Percentiles rank a stretch among this genome's conserved stretches.
Conservation (phyloP, 2,797 vertebrate species). For the Sparus aurata region DNA sequence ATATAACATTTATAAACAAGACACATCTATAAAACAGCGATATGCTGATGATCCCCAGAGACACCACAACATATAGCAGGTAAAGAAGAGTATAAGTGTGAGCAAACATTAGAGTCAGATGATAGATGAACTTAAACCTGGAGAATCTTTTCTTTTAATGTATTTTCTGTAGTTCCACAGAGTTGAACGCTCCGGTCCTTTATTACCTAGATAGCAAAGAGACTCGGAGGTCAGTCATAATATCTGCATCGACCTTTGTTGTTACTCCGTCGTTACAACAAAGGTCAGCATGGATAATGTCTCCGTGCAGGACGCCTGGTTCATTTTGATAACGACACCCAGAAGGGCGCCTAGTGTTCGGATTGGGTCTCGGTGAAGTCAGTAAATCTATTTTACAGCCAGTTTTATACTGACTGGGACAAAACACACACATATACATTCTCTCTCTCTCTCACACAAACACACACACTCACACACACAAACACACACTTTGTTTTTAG, state of each 20-base stretch:
- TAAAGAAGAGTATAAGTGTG: neutral
- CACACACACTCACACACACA: slow-evolving; percentile 10
- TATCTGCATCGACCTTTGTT: slow-evolving; percentile 28
- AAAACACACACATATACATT: slow-evolving; percentile 19
- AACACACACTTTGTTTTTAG: slow-evolving; percentile 32
- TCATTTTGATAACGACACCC: slow-evolving; percentile 46
- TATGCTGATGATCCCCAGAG: too few species aligned
- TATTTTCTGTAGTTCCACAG: neutral
- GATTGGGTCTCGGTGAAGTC: slow-evolving; percentile 1
- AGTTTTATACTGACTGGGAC: slow-evolving; percentile 35
- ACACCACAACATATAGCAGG: neutral
- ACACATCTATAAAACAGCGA: too few species aligned
- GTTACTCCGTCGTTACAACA: slow-evolving; percentile 11
- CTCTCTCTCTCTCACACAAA: too few species aligned
- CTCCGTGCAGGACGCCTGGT: slow-evolving; percentile 6
- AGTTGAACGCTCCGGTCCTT: neutral
- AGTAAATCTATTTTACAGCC: slow-evolving; percentile 61
- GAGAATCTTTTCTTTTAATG: slow-evolving; percentile 1
- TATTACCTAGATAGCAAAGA: slow-evolving; percentile 10
- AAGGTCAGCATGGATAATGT: slow-evolving; percentile 24
- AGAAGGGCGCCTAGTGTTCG: slow-evolving; percentile 7
- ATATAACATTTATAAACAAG: too few species aligned
- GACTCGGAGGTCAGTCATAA: slow-evolving; percentile 26
- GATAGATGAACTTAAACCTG: neutral
- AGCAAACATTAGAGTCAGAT: neutral